Conservation (phyloP, 2,888 invertebrate genomes). For the Entomobrya proxima region DNA sequence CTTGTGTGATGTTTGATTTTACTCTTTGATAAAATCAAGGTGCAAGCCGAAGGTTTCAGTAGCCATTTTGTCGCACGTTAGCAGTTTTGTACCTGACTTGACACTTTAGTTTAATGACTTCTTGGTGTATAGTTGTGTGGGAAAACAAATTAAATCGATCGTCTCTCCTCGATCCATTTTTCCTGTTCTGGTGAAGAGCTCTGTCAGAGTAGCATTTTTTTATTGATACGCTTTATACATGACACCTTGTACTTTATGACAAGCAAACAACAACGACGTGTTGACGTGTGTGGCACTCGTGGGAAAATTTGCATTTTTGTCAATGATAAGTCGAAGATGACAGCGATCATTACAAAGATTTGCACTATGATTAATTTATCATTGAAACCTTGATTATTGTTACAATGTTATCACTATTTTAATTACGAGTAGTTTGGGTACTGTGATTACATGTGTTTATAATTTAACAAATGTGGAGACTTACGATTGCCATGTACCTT, state of each 20-base stretch:
- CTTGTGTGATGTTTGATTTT: too few species aligned
- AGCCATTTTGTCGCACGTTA: too few species aligned
- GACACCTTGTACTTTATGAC: background rate
- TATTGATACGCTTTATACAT: background rate
- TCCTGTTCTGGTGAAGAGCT: background rate
- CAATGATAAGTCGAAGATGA: background rate
- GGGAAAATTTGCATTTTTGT: background rate
- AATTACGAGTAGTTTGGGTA: too few species aligned
- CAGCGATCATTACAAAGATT: background rate
- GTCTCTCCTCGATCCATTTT: slow-evolving; percentile 30
- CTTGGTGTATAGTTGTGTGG: too few species aligned
- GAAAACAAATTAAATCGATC: slow-evolving; percentile 8
- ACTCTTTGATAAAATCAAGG: too few species aligned
- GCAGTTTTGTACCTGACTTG: too few species aligned
- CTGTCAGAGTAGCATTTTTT: background rate
- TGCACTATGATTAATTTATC: background rate
- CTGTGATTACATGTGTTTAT: background rate
- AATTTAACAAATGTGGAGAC: background rate
- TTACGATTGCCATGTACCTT: slow-evolving; percentile 2
- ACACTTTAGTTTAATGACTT: slow-evolving; percentile 21
- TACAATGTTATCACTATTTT: background rate
- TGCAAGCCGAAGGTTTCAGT: too few species aligned
- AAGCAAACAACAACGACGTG: background rate
- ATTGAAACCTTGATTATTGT: background rate
- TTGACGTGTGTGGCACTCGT: background rate